These are phyloP conservation scores for Cepaea nemoralis DNA, from an alignment of 1,140 invertebrate genomes.

Conservation along the genomic window DNA sequence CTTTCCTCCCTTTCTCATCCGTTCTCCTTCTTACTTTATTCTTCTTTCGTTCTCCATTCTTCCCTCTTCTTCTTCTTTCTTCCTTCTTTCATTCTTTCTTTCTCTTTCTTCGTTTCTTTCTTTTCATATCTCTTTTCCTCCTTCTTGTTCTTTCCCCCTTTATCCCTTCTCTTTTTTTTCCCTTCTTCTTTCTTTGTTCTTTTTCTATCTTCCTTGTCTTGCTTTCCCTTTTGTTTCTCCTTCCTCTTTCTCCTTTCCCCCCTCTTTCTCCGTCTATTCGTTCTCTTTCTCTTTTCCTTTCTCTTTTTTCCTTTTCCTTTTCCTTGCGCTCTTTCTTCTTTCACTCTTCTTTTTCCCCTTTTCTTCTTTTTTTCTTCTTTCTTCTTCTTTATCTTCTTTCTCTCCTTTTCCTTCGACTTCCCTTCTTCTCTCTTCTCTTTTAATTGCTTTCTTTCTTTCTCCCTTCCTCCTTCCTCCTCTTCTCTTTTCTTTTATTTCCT, in stretches of 20 bases:
- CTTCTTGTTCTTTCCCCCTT: no score
- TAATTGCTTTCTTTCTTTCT: not conserved
- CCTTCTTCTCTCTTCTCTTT: not conserved
- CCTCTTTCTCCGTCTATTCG: conserved; percentile 6
- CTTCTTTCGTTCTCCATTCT: not conserved
- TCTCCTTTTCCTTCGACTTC: not conserved
- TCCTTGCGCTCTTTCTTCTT: not conserved
- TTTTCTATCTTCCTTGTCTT: no score
- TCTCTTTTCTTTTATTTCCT: not conserved
- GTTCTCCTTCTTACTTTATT: conserved; percentile 17
- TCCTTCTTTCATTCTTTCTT: not conserved
- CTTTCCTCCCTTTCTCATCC: conserved; percentile 17
- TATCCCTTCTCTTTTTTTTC: no score
- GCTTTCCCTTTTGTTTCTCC: no score
- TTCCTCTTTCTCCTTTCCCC: not conserved
- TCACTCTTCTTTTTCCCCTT: not conserved
- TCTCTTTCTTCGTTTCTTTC: conserved; percentile 17
- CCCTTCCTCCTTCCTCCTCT: not conserved
- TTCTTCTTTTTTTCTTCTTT: conserved; percentile 22
- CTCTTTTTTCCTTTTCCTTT: conserved; percentile 23
- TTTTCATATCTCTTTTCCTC: not conserved
- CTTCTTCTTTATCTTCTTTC: not conserved
- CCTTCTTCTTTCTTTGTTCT: no score
- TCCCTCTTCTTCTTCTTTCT: conserved; percentile 4
- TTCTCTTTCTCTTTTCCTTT: conserved; percentile 23